A percentile compares a stretch with the other conserved stretches of the same genome.
Conservation (phyloP, 2,113 vertebrate genomes). For the Ptyas mucosa region DNA sequence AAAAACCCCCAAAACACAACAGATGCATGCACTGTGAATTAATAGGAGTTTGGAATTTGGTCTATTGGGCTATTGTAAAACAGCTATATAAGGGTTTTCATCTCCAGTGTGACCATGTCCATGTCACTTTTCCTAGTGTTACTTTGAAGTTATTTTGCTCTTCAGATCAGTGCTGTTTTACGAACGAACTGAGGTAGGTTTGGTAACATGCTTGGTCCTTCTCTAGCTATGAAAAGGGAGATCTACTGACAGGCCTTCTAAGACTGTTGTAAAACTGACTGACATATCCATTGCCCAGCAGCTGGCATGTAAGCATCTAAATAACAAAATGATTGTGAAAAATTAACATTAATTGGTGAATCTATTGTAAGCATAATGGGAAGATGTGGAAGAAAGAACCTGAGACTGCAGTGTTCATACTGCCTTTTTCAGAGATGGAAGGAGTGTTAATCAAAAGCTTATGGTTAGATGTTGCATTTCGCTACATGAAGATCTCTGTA, state of each 20-base stretch:
- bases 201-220: neutral
- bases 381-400: neutral
- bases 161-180: neutral
- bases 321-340: neutral
- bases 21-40: neutral
- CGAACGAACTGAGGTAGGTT: neutral
- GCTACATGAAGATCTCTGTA: too few relatives aligned
- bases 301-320: neutral
- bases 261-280: neutral
- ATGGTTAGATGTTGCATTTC: neutral
- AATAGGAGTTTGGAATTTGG: neutral
- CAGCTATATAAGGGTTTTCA: neutral
- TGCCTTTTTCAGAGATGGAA: too few relatives aligned
- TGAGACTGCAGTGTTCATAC: neutral
- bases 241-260: neutral
- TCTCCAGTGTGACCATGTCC: neutral
- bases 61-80: neutral
- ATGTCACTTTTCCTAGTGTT: neutral
- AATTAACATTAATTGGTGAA: neutral
- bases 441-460: neutral
- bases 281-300: neutral
- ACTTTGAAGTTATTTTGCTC: neutral
- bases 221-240: neutral
- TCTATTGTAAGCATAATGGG: neutral
- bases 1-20: neutral